Percentiles rank a stretch among this genome's conserved stretches.
phyloP scores from a whole-genome alignment of 2,888 invertebrate genomes.

The Trissonchulus latispiculum region DNA sequence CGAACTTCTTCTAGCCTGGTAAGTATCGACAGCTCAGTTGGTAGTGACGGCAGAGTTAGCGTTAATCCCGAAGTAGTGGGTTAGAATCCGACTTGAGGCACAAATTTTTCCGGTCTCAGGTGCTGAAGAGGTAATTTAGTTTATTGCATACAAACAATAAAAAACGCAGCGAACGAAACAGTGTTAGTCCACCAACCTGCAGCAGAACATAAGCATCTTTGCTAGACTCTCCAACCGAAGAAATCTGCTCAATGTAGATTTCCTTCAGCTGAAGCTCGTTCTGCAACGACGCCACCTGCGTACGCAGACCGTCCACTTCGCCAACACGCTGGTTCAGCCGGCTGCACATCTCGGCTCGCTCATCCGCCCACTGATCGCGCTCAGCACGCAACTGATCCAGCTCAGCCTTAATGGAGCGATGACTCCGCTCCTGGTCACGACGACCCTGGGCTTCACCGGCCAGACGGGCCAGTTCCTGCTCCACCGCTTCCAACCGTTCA shows the following conservation, averaged over 20 bases:
- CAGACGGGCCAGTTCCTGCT: constrained; percentile 1
- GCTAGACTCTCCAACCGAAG: too few species aligned
- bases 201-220: too few species aligned
- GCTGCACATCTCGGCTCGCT: constrained; percentile 35
- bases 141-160: too few species aligned
- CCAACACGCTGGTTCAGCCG: constrained; percentile 12
- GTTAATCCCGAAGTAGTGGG: too few species aligned
- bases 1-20: too few species aligned
- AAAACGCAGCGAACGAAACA: too few species aligned
- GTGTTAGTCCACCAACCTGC: too few species aligned
- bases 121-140: too few species aligned
- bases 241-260: constrained; percentile 34
- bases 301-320: constrained; percentile 13
- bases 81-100: too few species aligned
- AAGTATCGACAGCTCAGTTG: too few species aligned
- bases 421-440: neutral
- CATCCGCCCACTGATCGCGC: constrained; percentile 35
- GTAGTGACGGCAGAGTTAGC: too few species aligned
- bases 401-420: constrained; percentile 4
- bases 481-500: neutral
- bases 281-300: constrained; percentile 29
- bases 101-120: too few species aligned
- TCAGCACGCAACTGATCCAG: constrained; percentile 30
- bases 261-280: constrained; percentile 35
- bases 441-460: neutral